These are phyloP conservation scores for Ctenicera cuprea DNA, from an alignment of 2,888 invertebrate genomes.

Conservation along the genomic window DNA sequence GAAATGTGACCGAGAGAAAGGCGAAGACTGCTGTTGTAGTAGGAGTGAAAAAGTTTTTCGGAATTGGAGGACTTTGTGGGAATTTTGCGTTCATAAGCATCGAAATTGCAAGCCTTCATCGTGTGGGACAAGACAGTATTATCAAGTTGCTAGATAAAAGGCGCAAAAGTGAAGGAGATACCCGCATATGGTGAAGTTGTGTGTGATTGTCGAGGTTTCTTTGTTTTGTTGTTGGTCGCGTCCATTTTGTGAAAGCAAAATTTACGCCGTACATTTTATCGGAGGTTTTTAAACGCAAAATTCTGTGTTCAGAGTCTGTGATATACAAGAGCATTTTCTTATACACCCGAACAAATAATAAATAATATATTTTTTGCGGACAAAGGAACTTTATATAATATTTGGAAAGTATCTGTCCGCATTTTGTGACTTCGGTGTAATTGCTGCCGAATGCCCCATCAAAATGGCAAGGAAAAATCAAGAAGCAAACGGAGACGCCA, in stretches of 20 bases:
- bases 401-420: conserved; percentile 47
- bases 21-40: conserved; percentile 26
- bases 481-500: conserved; percentile 59
- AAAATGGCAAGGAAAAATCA: conserved; percentile 67
- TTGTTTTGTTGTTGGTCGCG: conserved; percentile 68
- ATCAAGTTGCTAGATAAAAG: conserved; percentile 37
- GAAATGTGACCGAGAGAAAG: conserved; percentile 38
- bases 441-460: conserved; percentile 51
- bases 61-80: conserved; percentile 49
- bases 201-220: conserved; percentile 59
- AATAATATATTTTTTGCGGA: conserved; percentile 42
- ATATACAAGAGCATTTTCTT: conserved; percentile 64
- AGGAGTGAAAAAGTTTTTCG: conserved; percentile 21
- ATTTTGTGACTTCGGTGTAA: conserved; percentile 39
- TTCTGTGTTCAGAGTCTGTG: conserved; percentile 68
- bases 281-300: conserved; percentile 67
- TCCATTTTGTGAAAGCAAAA: conserved; percentile 71
- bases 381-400: conserved; percentile 50
- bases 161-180: conserved; percentile 43
- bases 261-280: conserved; percentile 62
- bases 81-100: conserved; percentile 67
- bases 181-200: conserved; percentile 63
- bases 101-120: conserved; percentile 56
- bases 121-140: conserved; percentile 38
- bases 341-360: conserved; percentile 43